These are phyloP conservation scores for Pyrgilauda ruficollis DNA, from an alignment of 2,113 vertebrate genomes.

Conservation along the genomic window DNA sequence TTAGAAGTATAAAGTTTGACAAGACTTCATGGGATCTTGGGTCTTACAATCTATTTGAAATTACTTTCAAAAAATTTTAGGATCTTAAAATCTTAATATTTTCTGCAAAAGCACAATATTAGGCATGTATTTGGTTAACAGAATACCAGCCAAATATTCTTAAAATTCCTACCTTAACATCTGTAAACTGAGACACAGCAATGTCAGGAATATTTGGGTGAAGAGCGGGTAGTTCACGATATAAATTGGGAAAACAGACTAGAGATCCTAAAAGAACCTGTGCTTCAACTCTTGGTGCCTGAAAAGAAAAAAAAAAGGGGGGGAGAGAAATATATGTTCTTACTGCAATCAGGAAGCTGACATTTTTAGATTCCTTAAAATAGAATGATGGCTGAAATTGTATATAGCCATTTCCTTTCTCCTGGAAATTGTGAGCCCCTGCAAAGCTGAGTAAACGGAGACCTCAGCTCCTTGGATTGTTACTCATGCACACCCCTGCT, in stretches of 20 bases:
- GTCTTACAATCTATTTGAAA: not conserved
- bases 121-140: not conserved
- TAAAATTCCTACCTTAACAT: conserved; percentile 80
- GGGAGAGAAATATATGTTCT: not conserved
- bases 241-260: conserved; percentile 96
- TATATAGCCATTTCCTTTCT: not conserved
- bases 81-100: not conserved
- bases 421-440: not conserved
- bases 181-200: conserved; percentile 90
- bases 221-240: conserved; percentile 90
- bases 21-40: not conserved
- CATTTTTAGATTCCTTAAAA: not conserved
- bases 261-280: conserved; percentile 95
- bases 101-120: not conserved
- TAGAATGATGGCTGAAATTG: not conserved
- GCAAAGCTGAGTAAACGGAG: not conserved
- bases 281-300: conserved; percentile 97
- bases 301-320: not conserved
- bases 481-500: not conserved
- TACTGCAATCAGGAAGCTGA: not conserved
- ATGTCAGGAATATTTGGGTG: conserved; percentile 91
- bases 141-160: not conserved
- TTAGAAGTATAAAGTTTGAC: not conserved
- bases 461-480: not conserved
- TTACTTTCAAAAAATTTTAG: not conserved